Evolutionary conservation across 2,797 vertebrate genomes (phyloP).

Genomic region (Gymnothorax reevesii): DNA sequence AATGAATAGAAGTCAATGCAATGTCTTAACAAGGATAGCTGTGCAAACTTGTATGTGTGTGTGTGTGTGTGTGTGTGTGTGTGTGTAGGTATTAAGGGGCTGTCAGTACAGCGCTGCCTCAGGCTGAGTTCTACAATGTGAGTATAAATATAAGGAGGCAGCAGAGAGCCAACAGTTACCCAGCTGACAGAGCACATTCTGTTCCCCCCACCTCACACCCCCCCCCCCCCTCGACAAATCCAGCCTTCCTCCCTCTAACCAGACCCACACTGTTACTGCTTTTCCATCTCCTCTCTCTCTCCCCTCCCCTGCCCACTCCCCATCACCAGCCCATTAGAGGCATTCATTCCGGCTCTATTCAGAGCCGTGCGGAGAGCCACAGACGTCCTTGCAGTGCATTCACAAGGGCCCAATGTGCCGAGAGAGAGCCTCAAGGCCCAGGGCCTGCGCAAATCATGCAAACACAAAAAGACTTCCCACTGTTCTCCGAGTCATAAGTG

Average conservation of each 20-base stretch:
- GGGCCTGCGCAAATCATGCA: not conserved
- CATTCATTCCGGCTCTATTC: conserved; percentile 38
- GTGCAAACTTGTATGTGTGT: not conserved
- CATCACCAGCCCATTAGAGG: conserved; percentile 35
- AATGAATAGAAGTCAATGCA: too few species aligned
- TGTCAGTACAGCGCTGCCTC: conserved; percentile 34
- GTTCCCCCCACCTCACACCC: conserved; percentile 30
- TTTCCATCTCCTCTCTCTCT: conserved; percentile 15
- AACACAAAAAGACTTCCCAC: conserved; percentile 14
- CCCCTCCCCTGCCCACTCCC: conserved; percentile 14
- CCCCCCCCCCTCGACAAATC: not conserved
- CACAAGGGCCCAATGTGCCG: conserved; percentile 23
- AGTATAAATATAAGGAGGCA: conserved; percentile 37
- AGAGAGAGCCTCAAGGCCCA: not conserved
- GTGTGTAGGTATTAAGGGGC: conserved; percentile 25
- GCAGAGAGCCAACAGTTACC: conserved; percentile 36
- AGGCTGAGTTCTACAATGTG: conserved; percentile 35
- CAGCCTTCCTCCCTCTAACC: not conserved
- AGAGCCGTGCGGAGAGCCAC: conserved; percentile 9
- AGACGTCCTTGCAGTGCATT: conserved; percentile 7
- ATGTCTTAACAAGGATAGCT: too few species aligned
- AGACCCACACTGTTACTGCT: conserved; percentile 24
- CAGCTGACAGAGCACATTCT: conserved; percentile 45
- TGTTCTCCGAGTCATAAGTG: conserved; percentile 15
- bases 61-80: conserved; percentile 17